A percentile compares a stretch with the other conserved stretches of the same genome.
Conservation (phyloP, 2,888 invertebrate species). For the Heliconius charithonia region DNA sequence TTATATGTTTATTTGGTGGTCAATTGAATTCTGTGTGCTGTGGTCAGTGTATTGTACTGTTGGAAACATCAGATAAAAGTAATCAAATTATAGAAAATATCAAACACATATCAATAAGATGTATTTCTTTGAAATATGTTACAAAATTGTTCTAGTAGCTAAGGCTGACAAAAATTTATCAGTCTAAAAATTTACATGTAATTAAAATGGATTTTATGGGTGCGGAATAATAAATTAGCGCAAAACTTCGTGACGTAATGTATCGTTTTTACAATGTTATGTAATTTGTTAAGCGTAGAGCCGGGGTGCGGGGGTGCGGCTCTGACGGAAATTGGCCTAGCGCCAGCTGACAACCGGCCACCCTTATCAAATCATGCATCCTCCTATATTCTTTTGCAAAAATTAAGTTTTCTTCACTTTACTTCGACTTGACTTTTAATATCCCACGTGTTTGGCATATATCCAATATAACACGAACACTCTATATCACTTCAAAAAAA, state of each 20-base stretch:
- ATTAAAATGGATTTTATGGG: conserved; percentile 11
- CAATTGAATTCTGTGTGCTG: too few species aligned
- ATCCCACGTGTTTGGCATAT: conserved; percentile 45
- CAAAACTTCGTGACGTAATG: conserved; percentile 48
- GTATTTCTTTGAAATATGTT: too few species aligned
- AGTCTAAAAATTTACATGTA: neutral
- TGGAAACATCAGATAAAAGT: too few species aligned
- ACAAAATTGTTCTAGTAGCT: neutral
- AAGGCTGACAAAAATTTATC: neutral
- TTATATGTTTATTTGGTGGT: neutral
- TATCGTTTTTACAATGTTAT: conserved; percentile 52
- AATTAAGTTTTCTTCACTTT: conserved; percentile 55
- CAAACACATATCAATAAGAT: too few species aligned
- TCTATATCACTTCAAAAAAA: conserved; percentile 14
- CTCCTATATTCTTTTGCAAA: conserved; percentile 58
- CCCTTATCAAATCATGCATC: conserved; percentile 64
- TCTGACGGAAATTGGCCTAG: conserved; percentile 59
- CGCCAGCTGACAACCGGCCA: conserved; percentile 67
- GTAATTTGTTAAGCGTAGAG: conserved; percentile 60
- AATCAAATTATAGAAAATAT: too few species aligned
- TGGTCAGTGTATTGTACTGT: too few species aligned
- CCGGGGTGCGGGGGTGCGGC: conserved; percentile 49
- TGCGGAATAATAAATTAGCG: conserved; percentile 28
- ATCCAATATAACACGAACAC: conserved; percentile 44
- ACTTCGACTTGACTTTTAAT: conserved; percentile 41